A percentile compares a stretch with the other conserved stretches of the same genome.
phyloP scores from a whole-genome alignment of 2,113 vertebrate species.

The Oreochromis niloticus region DNA sequence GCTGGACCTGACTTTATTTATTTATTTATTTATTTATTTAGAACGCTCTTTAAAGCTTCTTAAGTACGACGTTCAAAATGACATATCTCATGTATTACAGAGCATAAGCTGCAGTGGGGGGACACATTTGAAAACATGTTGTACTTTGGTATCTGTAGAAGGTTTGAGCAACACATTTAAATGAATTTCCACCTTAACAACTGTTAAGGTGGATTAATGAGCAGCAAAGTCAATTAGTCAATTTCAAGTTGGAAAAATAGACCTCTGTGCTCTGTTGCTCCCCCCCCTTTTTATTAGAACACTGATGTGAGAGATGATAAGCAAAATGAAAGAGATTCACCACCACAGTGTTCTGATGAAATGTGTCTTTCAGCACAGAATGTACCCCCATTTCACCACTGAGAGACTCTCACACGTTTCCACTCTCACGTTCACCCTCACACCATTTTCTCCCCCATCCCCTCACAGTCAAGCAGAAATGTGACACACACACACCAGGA shows the following conservation, averaged over 20 bases:
- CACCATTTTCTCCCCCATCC: neutral
- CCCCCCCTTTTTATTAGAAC: neutral
- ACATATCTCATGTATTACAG: neutral
- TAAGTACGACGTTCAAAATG: neutral
- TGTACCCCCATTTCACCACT: neutral
- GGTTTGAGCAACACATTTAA: neutral
- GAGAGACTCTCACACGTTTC: neutral
- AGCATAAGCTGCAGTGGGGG: neutral
- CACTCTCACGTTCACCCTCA: neutral
- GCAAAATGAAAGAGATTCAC: conserved; percentile 9
- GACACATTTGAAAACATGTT: neutral
- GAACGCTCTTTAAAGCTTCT: neutral
- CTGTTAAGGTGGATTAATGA: neutral
- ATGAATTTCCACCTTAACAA: neutral
- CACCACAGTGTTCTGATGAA: neutral
- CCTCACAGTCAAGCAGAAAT: neutral
- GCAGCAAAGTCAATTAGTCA: neutral
- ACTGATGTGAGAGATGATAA: conserved; percentile 15
- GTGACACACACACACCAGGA: neutral
- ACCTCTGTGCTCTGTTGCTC: conserved; percentile 4
- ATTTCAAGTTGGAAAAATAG: neutral
- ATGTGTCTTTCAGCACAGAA: neutral
- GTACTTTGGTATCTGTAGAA: neutral
- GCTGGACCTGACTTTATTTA: neutral
- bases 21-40: neutral